Evolutionary conservation across 92 coral and sea anemone genomes (phyloP), one percentile per base, ranked within the genome.

Genomic region (Bergia puertoricense): DNA sequence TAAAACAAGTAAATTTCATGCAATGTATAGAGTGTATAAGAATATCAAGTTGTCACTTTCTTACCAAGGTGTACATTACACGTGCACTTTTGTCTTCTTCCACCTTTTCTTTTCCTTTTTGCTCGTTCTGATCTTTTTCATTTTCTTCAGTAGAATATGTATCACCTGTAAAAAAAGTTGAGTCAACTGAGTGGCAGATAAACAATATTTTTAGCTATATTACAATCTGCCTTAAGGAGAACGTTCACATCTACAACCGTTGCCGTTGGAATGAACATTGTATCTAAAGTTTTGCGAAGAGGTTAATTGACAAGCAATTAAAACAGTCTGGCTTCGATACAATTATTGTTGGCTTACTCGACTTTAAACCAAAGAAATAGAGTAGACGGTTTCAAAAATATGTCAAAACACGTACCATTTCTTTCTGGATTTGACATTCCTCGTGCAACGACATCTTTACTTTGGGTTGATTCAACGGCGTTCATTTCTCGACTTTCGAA

Each of bases 21-120:
- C 50, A 82, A 18, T 65, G 30, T 4, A 39, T 82, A 14, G 40
- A 41, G 18, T 14, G 41, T n/a, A 38, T 62, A 74, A 43, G 36
- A 54, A 54, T 86, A 57, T 57, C 45, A 38, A 44, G 36, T n/a
- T 18, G 41, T 8, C 66, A 73, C 23, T 90, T 38, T 9, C 77
- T 81, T 78, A 92, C 93, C 93, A 91, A 88, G 65, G 94, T 75
- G 90, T 94, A 95, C 22, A 82, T 77, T 44, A 90, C 96, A 92
- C 98, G 96, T 93, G 98, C 79, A 81, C 51, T 69, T 80, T 69
- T 85, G 59, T 74, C 86, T 18, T 90, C 78, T 76, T 76, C 59
- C 82, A 45, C 77, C 71, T 72, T 77, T 68, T 81, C 93, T 42
- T 75, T 80, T 78, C 77, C 85, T 51, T 83, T 89, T 85, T 23